Base-by-base conservation (phyloP, 2,797 vertebrate species). In the Muscicapa comitata region DNA sequence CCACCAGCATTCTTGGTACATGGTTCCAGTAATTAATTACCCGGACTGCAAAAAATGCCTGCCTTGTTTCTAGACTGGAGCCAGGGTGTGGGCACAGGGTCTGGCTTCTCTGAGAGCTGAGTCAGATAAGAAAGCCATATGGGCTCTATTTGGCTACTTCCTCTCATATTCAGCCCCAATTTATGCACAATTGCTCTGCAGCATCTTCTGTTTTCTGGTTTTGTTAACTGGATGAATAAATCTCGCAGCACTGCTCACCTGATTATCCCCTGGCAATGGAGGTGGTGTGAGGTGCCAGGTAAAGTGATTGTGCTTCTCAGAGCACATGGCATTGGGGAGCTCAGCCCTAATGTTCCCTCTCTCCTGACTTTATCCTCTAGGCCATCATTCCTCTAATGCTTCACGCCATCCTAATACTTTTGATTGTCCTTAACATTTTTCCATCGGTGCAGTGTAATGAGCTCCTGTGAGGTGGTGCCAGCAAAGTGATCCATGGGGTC, bases 1-100 rank as follows among this genome's bases (percentile, higher is more conserved):
- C 86, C 68, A 89, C 78, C 65, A 87, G 72, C 75, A 79, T 79
- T 92, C 74, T 84, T 89, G 53, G 74, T 94, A n/a, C 67, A 13
- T 77, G 58, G 75, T 87, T 95, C 78, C 78, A 91, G 72, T 80
- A 85, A 83, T 90, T 72, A 89, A 95, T 91, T 93, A 78, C 20
- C 14, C 10, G 0, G 43, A 38, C 61, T 88, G 54, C 58, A 91
- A 78, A 93, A 93, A 92, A 80, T 55, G 33, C 62, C 54, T 87
- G 65, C 68, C 31, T 90, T 45, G 25, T 71, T 96, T 94, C 68
- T 62, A 72, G 61, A 3, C 68, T 86, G 79, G 58, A 95, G 84
- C 72, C 7, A 3, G 84, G 61, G 38, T 93, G 61, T 65, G 42
- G 35, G 33, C 86, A 86, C 61, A 29, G 78, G 50, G 50, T 68